Evolutionary conservation across 2,113 vertebrate species (phyloP).

Genomic region (Myrmecobius fasciatus): DNA sequence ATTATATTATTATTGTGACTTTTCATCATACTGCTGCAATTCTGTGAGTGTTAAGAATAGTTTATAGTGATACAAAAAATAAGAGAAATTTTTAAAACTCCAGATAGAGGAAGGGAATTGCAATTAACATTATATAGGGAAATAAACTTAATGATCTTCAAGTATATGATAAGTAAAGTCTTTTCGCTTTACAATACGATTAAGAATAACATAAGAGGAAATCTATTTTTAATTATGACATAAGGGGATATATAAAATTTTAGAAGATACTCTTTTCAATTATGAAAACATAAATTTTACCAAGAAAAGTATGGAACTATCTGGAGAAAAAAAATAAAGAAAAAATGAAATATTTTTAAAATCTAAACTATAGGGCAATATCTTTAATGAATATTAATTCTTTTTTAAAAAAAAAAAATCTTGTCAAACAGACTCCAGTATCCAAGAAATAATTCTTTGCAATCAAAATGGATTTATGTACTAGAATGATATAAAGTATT

Average conservation of each 20-base stretch:
- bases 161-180: not conserved
- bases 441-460: not conserved
- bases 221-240: slow-evolving; percentile 20
- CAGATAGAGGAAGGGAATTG: slow-evolving; percentile 1
- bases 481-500: not conserved
- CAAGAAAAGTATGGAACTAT: slow-evolving; percentile 32
- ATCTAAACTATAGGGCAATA: not conserved
- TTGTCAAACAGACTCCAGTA: not conserved
- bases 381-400: not conserved
- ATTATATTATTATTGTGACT: not conserved
- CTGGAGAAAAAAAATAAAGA: not conserved
- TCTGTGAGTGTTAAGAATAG: slow-evolving; percentile 9
- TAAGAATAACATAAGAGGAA: not conserved
- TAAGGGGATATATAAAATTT: slow-evolving; percentile 21
- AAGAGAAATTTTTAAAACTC: slow-evolving; percentile 9
- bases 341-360: slow-evolving; percentile 1
- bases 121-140: slow-evolving; percentile 24
- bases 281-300: slow-evolving; percentile 21
- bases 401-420: not conserved
- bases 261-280: slow-evolving; percentile 6
- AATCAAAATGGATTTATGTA: not conserved
- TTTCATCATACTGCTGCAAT: slow-evolving; percentile 28
- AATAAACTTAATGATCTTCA: not conserved
- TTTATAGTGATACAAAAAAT: slow-evolving; percentile 12
- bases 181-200: not conserved